Evolutionary conservation across 1,140 invertebrate genomes (phyloP), one percentile per base, ranked within the genome.

Genomic region (Dendroctonus ponderosae): DNA sequence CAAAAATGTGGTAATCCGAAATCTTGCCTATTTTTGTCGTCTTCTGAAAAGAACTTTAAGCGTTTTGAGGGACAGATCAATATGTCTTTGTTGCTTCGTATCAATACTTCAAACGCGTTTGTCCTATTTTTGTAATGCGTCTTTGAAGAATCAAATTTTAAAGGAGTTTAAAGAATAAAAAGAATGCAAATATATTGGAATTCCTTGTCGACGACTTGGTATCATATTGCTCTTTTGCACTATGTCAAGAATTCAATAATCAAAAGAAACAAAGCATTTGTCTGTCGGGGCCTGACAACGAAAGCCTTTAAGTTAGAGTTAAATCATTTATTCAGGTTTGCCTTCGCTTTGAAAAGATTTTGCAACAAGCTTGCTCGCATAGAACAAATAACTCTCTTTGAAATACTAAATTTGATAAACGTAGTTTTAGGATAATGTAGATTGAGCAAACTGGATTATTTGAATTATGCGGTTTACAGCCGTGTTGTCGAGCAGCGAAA

Each of bases 241-340:
- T 66, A 67, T 60, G 57, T 44, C 57, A 48, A 50, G 57, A 67
- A 67, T 67, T 67, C 65, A 56, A 61, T 67, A 67, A 67, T 67
- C 65, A 60, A 67, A 67, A 60, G 57, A 67, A 67, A 67, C 57
- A 67, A 60, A 67, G 65, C 57, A 67, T 60, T 56, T 56, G 65
- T 44, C 65, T 67, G 65, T 54, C 65, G 56, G 41, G 53, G 57
- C 37, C 15, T 67, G 65, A 67, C 57, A 67, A 53, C 49, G 48
- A 61, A 61, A 67, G 57, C 48, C 53, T 64, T 67, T 61, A 61
- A 53, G 64, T 26, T 42, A 40, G 60, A 66, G 56, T 66, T 66
- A 66, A 66, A 66, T 66, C 64, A 66, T 66, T 66, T 66, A 66
- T 66, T 66, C 64, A 66, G 56, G 60, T 66, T 59, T 59, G 58